Base-by-base conservation (phyloP, 2,113 vertebrate species). In the Macrotis lagotis region DNA sequence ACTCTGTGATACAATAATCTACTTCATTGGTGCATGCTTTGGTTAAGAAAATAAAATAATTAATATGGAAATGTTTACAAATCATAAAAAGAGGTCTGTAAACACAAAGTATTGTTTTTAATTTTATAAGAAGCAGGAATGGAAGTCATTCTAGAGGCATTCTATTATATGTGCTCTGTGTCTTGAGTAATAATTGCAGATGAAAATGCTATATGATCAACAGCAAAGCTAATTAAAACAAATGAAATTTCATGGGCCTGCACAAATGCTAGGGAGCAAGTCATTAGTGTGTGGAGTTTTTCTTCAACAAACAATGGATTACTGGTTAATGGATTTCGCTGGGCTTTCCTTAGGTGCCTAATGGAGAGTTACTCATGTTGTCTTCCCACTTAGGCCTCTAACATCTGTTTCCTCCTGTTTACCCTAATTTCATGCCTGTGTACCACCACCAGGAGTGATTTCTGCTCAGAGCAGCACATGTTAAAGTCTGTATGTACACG, bases 361-460 rank as follows among this genome's bases (percentile, higher is more conserved):
- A 96, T 96, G 96, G 25, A 53, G 94, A 94, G 97, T 96, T 66
- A 51, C 51, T 28, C 26, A 55, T 28, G 3, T 96, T 26, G 55
- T 96, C 98, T 98, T 95, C 96, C 97, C 98, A 98, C 98, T 98
- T 98, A 98, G 97, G 97, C 95, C 96, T 97, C 94, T 96, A 96
- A 97, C 99, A 99, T 98, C 99, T 99, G 98, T 98, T 99, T 98
- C 98, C 98, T 98, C 98, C 98, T 98, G 97, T 98, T 98, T 98
- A 97, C 95, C 95, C 93, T 97, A 94, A 49, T 94, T 96, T 96
- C 93, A 28, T 90, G 97, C 95, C 96, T 74, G 66, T 92, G 95
- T 22, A 24, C 74, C 92, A 95, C 95, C 92, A 94, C 93, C 88
- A 90, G 89, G 93, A 92, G 91, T 92, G 95, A 49, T 96, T 96